phyloP scores from a whole-genome alignment of 2,113 vertebrate species.

The Panthera tigris region DNA sequence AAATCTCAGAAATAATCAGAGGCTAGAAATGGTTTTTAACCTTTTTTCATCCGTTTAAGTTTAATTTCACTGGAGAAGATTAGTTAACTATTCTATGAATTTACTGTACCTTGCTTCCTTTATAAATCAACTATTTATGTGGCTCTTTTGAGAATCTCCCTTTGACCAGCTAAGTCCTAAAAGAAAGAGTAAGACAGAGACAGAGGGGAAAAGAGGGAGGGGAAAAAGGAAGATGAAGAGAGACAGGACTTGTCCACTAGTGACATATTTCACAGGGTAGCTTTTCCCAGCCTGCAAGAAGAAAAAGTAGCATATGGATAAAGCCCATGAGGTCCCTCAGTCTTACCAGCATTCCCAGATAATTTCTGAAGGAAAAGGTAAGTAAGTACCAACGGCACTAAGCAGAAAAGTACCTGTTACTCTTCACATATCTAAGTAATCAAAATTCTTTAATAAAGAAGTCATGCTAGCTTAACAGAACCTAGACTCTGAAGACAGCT shows the following conservation, averaged over 20 bases:
- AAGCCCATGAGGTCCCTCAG: accelerated
- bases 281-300: neutral
- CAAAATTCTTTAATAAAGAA: neutral
- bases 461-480: neutral
- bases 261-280: neutral
- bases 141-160: neutral
- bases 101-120: neutral
- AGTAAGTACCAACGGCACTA: neutral
- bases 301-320: neutral
- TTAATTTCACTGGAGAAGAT: neutral
- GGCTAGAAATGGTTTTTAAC: neutral
- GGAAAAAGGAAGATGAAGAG: neutral
- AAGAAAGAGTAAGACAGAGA: neutral
- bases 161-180: neutral
- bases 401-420: neutral
- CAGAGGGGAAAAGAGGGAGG: too few relatives aligned
- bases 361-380: neutral
- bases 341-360: neutral
- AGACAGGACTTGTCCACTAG: neutral
- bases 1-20: neutral
- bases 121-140: neutral
- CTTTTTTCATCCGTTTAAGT: neutral
- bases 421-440: neutral
- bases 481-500: neutral
- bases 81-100: neutral